These are phyloP conservation scores for Linnaemya tessellans DNA, from an alignment of 2,888 invertebrate species.

Conservation along the genomic window DNA sequence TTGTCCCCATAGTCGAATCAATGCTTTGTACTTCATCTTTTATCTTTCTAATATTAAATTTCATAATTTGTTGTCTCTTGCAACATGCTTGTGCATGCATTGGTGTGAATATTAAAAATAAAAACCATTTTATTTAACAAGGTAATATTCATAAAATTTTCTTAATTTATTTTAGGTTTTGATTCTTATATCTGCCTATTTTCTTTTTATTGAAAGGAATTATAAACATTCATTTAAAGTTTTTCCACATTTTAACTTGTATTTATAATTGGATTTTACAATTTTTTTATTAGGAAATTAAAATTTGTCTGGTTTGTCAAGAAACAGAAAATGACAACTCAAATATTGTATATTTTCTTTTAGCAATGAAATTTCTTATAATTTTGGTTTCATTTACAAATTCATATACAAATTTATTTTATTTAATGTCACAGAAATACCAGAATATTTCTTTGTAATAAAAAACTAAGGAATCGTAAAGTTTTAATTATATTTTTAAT, in stretches of 20 bases:
- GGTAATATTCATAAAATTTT: constrained; percentile 34
- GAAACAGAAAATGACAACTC: constrained; percentile 16
- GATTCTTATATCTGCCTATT: background rate
- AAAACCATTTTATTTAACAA: constrained; percentile 39
- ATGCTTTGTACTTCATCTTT: too few relatives aligned
- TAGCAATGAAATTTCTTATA: constrained; percentile 1
- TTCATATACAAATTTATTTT: constrained; percentile 9
- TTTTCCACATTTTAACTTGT: constrained; percentile 54
- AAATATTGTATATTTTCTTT: background rate
- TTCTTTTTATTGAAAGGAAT: constrained; percentile 20
- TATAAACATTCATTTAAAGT: constrained; percentile 51
- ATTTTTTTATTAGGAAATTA: constrained; percentile 6
- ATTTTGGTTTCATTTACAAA: constrained; percentile 23
- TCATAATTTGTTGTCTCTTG: background rate
- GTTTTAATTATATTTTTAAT: constrained; percentile 59
- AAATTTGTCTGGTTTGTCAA: background rate
- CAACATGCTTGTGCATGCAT: background rate
- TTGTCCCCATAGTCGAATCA: too few relatives aligned
- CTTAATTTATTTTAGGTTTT: constrained; percentile 4
- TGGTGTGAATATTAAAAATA: background rate
- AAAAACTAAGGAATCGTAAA: constrained; percentile 30
- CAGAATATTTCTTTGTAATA: constrained; percentile 16
- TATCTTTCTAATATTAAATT: too few relatives aligned
- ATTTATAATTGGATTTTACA: constrained; percentile 62
- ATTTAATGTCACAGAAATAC: constrained; percentile 37